These are phyloP conservation scores for Eubasilissa regina DNA, from an alignment of 1,140 invertebrate genomes.

Conservation along the genomic window DNA sequence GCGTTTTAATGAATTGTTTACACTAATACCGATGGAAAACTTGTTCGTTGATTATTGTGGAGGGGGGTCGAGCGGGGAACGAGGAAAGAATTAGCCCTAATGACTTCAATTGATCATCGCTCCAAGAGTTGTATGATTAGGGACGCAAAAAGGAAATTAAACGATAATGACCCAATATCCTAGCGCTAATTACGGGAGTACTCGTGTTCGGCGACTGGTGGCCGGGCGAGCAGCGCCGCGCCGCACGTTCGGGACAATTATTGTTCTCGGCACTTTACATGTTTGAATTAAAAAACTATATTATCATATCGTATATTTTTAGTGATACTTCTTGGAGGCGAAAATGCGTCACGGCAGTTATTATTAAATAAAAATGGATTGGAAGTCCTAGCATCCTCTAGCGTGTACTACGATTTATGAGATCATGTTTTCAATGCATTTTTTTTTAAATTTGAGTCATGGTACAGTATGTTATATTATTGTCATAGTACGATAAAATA, in stretches of 20 bases:
- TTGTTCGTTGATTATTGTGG: slow-evolving; percentile 42
- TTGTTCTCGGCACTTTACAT: not conserved
- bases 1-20: slow-evolving; percentile 43
- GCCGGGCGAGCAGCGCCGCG: not conserved
- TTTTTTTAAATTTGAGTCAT: too few species aligned
- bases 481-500: too few species aligned
- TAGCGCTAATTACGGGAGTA: slow-evolving; percentile 57
- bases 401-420: too few species aligned
- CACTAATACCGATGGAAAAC: slow-evolving; percentile 28
- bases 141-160: slow-evolving; percentile 60
- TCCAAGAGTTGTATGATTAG: slow-evolving; percentile 58
- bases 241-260: not conserved
- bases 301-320: not conserved
- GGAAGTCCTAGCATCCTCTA: too few species aligned
- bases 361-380: too few species aligned
- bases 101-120: slow-evolving; percentile 56
- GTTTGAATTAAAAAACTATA: not conserved
- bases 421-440: too few species aligned
- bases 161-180: slow-evolving; percentile 61
- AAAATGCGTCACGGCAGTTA: too few species aligned
- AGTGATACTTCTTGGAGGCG: not conserved
- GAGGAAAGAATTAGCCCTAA: slow-evolving; percentile 57
- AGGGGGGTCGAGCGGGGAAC: not conserved
- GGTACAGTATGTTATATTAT: too few species aligned
- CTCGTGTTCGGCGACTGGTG: slow-evolving; percentile 35